These are phyloP conservation scores for Dendrolimus kikuchii DNA, from an alignment of 1,140 invertebrate genomes.

Conservation along the genomic window DNA sequence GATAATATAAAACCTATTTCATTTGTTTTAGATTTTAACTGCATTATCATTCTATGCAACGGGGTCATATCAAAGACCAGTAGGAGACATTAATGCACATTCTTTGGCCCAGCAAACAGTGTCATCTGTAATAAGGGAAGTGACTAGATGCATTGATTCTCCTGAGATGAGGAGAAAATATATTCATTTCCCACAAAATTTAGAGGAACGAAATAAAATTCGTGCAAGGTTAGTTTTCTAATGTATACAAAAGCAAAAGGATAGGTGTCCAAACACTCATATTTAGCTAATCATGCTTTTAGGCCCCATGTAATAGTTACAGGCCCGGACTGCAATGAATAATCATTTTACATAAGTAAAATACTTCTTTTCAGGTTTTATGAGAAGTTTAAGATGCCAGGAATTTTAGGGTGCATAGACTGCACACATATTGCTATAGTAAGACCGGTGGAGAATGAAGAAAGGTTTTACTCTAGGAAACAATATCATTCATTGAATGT, in stretches of 20 bases:
- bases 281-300: too few species aligned
- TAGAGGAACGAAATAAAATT: background rate
- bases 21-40: slow-evolving; percentile 7
- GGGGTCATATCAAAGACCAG: slow-evolving; percentile 9
- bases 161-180: slow-evolving; percentile 7
- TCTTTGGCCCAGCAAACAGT: slow-evolving; percentile 11
- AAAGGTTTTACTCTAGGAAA: too few species aligned
- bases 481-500: too few species aligned
- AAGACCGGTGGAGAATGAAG: too few species aligned
- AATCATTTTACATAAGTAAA: too few species aligned
- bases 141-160: background rate
- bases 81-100: slow-evolving; percentile 10
- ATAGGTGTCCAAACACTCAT: too few species aligned
- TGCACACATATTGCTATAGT: slow-evolving; percentile 14
- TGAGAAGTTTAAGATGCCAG: slow-evolving; percentile 9
- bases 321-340: too few species aligned
- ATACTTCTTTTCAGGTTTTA: slow-evolving; percentile 10
- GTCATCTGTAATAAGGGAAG: slow-evolving; percentile 4
- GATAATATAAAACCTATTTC: too few species aligned
- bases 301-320: too few species aligned
- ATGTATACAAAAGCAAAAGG: too few species aligned
- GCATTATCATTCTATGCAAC: slow-evolving; percentile 13
- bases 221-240: too few species aligned
- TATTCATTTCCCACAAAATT: slow-evolving; percentile 6
- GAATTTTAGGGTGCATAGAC: slow-evolving; percentile 18